Conservation (phyloP, 2,113 vertebrate genomes). For the Eira barbara region DNA sequence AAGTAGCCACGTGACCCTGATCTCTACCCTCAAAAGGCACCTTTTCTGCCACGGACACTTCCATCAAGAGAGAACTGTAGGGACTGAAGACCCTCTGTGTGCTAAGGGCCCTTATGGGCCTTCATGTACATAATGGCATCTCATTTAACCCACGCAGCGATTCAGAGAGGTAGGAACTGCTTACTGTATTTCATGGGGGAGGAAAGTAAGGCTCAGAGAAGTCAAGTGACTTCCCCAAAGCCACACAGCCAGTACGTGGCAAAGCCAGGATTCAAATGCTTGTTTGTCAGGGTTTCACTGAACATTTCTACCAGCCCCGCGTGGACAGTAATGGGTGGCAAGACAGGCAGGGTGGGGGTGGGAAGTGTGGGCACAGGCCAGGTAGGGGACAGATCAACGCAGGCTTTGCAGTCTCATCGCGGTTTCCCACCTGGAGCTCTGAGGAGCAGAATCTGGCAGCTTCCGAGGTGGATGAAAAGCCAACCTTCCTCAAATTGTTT, state of each 20-base stretch:
- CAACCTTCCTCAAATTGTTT: slow-evolving; percentile 54
- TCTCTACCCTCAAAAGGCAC: not conserved
- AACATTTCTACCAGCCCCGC: not conserved
- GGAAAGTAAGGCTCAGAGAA: not conserved
- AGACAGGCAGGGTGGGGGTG: not conserved
- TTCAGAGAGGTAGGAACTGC: not conserved
- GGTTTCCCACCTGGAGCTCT: not conserved
- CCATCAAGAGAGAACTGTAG: not conserved
- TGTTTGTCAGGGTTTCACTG: not conserved
- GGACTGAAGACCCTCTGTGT: not conserved
- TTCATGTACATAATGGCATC: not conserved
- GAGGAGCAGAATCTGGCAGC: slow-evolving; percentile 11
- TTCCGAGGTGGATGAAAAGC: slow-evolving; percentile 6
- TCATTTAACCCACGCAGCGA: not conserved
- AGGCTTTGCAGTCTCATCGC: not conserved
- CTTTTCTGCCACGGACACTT: not conserved
- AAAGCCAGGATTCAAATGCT: not conserved
- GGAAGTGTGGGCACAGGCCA: not conserved
- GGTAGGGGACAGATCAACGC: rapidly evolving
- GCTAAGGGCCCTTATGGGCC: not conserved
- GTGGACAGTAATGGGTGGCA: not conserved
- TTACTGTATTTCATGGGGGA: not conserved
- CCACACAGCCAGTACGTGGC: not conserved
- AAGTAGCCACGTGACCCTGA: not conserved
- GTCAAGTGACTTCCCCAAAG: not conserved